phyloP scores from a whole-genome alignment of 2,113 vertebrate species.

The Phyllopteryx taeniolatus region DNA sequence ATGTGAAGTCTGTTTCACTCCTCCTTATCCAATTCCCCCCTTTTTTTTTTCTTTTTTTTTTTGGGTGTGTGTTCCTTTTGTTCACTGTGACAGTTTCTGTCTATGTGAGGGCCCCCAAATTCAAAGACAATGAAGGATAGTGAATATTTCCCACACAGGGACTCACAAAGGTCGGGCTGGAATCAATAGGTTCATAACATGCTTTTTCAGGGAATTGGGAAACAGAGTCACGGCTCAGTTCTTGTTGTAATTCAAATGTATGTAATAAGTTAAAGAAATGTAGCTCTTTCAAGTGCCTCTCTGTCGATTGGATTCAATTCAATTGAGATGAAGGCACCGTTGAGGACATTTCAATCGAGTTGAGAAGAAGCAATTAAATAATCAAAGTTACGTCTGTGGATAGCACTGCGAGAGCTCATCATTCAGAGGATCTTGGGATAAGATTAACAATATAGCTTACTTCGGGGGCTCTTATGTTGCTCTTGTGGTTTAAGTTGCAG shows the following conservation, averaged over 20 bases:
- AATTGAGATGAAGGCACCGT: conserved; percentile 37
- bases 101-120: conserved; percentile 64
- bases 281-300: conserved; percentile 21
- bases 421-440: conserved; percentile 9
- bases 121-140: conserved; percentile 62
- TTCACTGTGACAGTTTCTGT: conserved; percentile 71
- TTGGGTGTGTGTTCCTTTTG: conserved; percentile 62
- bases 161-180: conserved; percentile 51
- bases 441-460: background rate
- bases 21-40: conserved; percentile 65
- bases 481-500: no score
- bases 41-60: background rate
- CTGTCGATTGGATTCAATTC: conserved; percentile 45
- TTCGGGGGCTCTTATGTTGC: no score
- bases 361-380: conserved; percentile 21
- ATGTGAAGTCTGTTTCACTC: conserved; percentile 67
- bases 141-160: conserved; percentile 63
- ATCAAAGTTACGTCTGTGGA: conserved; percentile 16
- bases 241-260: background rate
- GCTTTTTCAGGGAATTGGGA: conserved; percentile 37
- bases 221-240: conserved; percentile 41
- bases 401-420: conserved; percentile 17
- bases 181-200: conserved; percentile 58
- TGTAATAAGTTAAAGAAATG: conserved; percentile 23
- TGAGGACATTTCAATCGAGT: conserved; percentile 33